Conservation (phyloP, 2,888 invertebrate species). For the Andrena dorsata region DNA sequence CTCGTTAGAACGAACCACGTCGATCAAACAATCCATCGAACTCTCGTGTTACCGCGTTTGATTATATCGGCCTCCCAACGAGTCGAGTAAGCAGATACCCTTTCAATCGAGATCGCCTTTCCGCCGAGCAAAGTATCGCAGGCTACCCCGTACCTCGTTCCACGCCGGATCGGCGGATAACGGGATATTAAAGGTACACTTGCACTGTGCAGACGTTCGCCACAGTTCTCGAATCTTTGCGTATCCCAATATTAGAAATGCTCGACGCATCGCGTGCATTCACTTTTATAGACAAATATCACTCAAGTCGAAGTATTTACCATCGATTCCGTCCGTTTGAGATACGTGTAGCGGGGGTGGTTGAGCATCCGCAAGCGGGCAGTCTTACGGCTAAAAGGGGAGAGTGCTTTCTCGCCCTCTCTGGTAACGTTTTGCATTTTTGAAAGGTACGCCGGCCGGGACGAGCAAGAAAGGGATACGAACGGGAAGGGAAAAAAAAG, state of each 20-base stretch:
- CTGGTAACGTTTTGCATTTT: constrained; percentile 71
- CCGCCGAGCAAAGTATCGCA: constrained; percentile 47
- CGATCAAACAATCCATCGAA: constrained; percentile 56
- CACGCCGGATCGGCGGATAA: constrained; percentile 45
- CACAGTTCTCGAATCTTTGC: not conserved
- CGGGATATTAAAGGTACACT: constrained; percentile 41
- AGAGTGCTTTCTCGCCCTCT: constrained; percentile 20
- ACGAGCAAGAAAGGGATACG: constrained; percentile 23
- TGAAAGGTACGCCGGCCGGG: constrained; percentile 58
- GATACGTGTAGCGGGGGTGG: not conserved
- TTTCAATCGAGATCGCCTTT: constrained; percentile 45
- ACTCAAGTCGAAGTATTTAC: not conserved
- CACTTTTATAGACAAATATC: no score
- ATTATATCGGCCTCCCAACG: constrained; percentile 47
- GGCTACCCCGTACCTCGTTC: constrained; percentile 36
- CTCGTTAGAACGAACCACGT: constrained; percentile 40
- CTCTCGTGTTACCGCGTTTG: constrained; percentile 47
- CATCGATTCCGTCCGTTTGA: constrained; percentile 33
- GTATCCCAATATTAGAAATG: constrained; percentile 31
- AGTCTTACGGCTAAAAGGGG: constrained; percentile 21
- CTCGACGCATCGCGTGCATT: not conserved
- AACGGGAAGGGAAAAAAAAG: constrained; percentile 32
- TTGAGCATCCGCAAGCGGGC: constrained; percentile 29
- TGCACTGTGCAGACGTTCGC: constrained; percentile 9
- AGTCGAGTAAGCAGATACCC: constrained; percentile 52